Evolutionary conservation across 2,888 invertebrate genomes (phyloP), one percentile per base, ranked within the genome.

Genomic region (Xylocampa areola): DNA sequence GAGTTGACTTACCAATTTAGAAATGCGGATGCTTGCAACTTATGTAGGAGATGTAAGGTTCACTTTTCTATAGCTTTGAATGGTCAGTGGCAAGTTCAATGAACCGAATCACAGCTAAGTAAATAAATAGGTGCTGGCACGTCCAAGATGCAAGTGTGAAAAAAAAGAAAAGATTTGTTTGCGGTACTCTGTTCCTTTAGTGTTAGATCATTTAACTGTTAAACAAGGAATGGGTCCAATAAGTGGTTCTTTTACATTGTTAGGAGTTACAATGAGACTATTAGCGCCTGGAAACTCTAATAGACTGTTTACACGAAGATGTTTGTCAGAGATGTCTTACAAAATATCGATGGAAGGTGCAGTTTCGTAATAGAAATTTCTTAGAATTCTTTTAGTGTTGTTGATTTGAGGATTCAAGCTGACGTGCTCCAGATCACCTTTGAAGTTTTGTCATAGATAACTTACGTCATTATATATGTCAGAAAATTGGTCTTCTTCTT

Each of bases 81-180:
- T 40, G n/a, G 37, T 53, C 49, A 55, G 53, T 72, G 51, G 70
- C 36, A 71, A 79, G 91, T 88, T 91, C 91, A 84, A 75, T 83
- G 90, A 89, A 88, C 91, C 82, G 69, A 77, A 78, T 64, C 76
- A 77, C 77, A 80, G 83, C 80, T 86, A 81, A 84, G 86, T 85
- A 89, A 91, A 90, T 88, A 90, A 86, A 88, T 88, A 87, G 87
- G 83, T 84, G 85, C 73, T 64, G 80, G 80, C 77, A 77, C 69
- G 63, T 64, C 53, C 76, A 69, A 74, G 78, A 81, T 85, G 85
- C 80, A 82, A 80, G 84, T 80, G 84, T 83, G 79, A 85, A 85
- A 85, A 71, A 79, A 76, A 69, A 57, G n/a, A n/a, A n/a, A 44
- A 36, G 55, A 59, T 64, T 65, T 68, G 69, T 73, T 82, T 83